Evolutionary conservation across 2,113 vertebrate genomes (phyloP), one percentile per base, ranked within the genome.

Genomic region (Amphiprion percula): DNA sequence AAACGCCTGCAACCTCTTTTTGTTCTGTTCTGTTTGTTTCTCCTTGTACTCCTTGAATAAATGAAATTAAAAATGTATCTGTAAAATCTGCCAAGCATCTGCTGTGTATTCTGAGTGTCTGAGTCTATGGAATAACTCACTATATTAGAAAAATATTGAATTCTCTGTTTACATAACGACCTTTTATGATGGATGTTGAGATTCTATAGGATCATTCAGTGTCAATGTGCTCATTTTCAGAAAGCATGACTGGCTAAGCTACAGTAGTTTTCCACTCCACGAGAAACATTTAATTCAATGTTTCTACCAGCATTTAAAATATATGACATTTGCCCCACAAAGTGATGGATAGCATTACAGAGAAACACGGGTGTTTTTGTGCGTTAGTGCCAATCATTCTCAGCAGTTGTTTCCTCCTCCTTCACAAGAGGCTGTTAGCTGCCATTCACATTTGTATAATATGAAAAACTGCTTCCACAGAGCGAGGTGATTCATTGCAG

Each of bases 401-500:
- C 37, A 8, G 39, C 68, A 5, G 75, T 15, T 60, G 79, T 83
- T 82, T 84, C 83, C 85, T 74, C 46, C 33, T 26, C 26, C 17
- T 2, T 59, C 65, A 61, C 53, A 47, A 17, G 15, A 59, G 26
- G 56, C 75, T 59, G 74, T 86, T 82, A 87, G 63, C 87, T 91
- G 87, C 63, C 79, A 71, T 68, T 86, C 87, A 80, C 49, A 44
- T 21, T 23, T n/a, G 28, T 16, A 39, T 12, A 71, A 37, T 19
- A 41, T 66, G 69, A 83, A 73, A 63, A 77, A 64, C 60, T 61
- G 21, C 82, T 72, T 87, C 69, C 78, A 75, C 72, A 67, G 44
- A 60, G 30, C 11, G 5, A 59, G 23, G 37, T 82, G 77, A 91
- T 82, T 87, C 44, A 87, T 87, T 46, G 14, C 82, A 81, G 82